Evolutionary conservation across 1,140 invertebrate genomes (phyloP).

Genomic region (Papilio glaucus): DNA sequence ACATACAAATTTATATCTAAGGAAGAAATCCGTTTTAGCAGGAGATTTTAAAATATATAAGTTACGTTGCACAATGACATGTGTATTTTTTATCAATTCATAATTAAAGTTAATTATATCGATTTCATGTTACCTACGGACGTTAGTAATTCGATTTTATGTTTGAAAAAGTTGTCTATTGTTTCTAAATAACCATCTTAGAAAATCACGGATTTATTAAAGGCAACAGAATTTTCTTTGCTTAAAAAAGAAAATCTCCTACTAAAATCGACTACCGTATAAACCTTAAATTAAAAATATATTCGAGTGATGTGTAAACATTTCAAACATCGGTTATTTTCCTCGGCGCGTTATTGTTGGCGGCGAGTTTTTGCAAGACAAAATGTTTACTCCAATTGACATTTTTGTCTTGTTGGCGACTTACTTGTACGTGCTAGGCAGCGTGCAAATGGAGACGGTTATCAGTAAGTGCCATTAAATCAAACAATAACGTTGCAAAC

Average conservation of each 20-base stretch:
- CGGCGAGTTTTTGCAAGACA: conserved; percentile 34
- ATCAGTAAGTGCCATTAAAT: conserved; percentile 16
- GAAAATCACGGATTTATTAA: no score
- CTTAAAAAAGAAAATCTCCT: conserved; percentile 5
- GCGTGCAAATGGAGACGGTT: conserved; percentile 77
- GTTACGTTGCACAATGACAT: no score
- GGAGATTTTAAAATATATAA: no score
- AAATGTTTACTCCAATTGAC: conserved; percentile 36
- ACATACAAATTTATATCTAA: no score
- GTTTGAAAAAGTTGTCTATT: no score
- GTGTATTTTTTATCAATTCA: neutral
- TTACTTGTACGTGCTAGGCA: conserved; percentile 85
- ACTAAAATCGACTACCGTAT: neutral
- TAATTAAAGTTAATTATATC: no score
- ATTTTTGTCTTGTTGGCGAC: conserved; percentile 56
- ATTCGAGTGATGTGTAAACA: neutral
- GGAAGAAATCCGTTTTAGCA: no score
- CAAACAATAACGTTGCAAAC: neutral
- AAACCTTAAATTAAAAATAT: neutral
- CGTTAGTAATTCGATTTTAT: no score
- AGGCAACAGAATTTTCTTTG: no score
- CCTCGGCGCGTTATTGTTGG: conserved; percentile 33
- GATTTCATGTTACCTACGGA: no score
- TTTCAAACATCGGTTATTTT: conserved; percentile 34
- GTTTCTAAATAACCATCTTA: no score